Percentiles rank a stretch among this genome's conserved stretches.
Conservation (phyloP, 2,888 invertebrate species). For the Ichneumon xanthorius region DNA sequence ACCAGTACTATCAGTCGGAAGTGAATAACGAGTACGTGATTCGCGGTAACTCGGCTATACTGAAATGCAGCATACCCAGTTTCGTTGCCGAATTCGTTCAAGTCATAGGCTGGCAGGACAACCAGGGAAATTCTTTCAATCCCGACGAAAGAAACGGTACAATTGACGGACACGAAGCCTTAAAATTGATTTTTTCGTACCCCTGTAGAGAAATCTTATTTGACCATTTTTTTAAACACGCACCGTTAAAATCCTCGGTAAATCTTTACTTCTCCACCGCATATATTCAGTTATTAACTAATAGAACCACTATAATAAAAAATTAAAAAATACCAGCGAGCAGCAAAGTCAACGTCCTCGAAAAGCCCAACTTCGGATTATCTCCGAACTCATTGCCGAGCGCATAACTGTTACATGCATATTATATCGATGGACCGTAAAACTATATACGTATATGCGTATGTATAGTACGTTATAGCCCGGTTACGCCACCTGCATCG, state of each 20-base stretch:
- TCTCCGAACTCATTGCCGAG: neutral
- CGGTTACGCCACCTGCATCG: constrained; percentile 48
- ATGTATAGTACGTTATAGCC: neutral
- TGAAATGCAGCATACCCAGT: constrained; percentile 95
- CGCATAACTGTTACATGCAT: neutral
- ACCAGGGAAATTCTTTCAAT: constrained; percentile 84
- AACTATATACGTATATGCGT: no score
- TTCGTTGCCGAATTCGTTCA: constrained; percentile 96
- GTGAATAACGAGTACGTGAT: constrained; percentile 96
- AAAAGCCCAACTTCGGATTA: constrained; percentile 27
- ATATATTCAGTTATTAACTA: neutral
- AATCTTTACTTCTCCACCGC: constrained; percentile 2
- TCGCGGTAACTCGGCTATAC: constrained; percentile 93
- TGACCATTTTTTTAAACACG: neutral
- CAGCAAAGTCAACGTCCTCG: constrained; percentile 63
- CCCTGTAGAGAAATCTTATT: neutral
- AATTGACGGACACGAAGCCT: neutral
- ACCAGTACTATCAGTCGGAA: constrained; percentile 95
- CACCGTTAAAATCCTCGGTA: neutral
- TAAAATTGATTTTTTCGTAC: neutral
- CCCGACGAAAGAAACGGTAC: constrained; percentile 81
- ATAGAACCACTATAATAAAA: neutral
- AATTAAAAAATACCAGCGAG: constrained; percentile 51
- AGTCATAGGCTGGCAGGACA: constrained; percentile 92
- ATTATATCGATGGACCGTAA: neutral